Base-by-base conservation (phyloP, 2,888 invertebrate species). In the Callyntrura guangdongensis region DNA sequence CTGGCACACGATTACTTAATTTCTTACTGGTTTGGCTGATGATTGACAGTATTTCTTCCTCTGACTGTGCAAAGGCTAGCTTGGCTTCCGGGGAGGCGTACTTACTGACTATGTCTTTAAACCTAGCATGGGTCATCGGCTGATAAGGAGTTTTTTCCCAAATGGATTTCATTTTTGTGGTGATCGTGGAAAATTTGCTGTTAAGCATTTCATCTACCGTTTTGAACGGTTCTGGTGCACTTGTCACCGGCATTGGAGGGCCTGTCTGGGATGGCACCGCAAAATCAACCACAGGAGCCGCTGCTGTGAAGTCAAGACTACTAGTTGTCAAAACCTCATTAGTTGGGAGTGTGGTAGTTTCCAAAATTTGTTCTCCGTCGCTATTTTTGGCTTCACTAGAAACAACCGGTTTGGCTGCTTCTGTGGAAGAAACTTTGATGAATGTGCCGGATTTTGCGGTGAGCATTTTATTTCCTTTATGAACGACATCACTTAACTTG, bases 131-230 rank as follows among this genome's bases (percentile, higher is more conserved):
- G 8, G 86, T 86, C 79, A 86, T 86, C 11, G 87, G 87, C 27
- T 59, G 69, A 47, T 72, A 72, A 22, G 81, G 87, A 0, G 87
- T 72, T n/a, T 87, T 87, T 22, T 81, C 81, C 87, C 87, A 87
- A 22, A 87, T 82, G 0, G 87, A 87, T 11, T 87, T 87, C 87
- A 87, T 79, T 53, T 67, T 87, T 11, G 53, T 2, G 0, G 81
- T 36, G 25, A 81, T 36, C 59, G 17, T 56, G 4, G 53, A 17
- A 72, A 81, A 82, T 17, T 82, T 87, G 36, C 87, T 87, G 59
- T 87, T 87, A 5, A 87, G 53, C 14, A 87, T 56, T 3, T 82
- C 87, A 3, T 87, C 81, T 0, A 87, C 53, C 9, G n/a, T 87
- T n/a, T 82, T 59, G 22, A 87, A 59, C 25, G 81, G 87, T n/a